Evolutionary conservation across 2,113 vertebrate species (phyloP).

Genomic region (Rhizomys pruinosus): DNA sequence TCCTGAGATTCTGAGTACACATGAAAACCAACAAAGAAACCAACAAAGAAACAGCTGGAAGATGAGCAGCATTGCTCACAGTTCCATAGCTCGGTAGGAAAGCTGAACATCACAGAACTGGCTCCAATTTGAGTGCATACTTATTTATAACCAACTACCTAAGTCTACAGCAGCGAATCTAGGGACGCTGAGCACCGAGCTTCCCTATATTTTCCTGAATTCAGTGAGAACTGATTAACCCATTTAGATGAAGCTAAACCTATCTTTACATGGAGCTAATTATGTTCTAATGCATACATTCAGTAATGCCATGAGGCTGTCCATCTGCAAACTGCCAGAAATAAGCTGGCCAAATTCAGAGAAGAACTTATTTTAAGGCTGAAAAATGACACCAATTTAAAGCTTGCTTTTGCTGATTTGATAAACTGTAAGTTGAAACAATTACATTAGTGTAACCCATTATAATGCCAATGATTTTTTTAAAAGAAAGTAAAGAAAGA

Average conservation of each 20-base stretch:
- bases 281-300: slow-evolving; percentile 84
- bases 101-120: not conserved
- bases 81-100: slow-evolving; percentile 41
- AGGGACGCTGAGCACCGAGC: slow-evolving; percentile 36
- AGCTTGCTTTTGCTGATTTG: slow-evolving; percentile 79
- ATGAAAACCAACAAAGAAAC: slow-evolving; percentile 15
- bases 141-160: slow-evolving; percentile 50
- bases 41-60: slow-evolving; percentile 2
- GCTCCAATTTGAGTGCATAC: not conserved
- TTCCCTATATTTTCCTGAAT: slow-evolving; percentile 69
- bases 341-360: slow-evolving; percentile 82
- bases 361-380: slow-evolving; percentile 80
- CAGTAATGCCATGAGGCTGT: slow-evolving; percentile 83
- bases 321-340: slow-evolving; percentile 83
- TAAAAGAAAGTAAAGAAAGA: slow-evolving; percentile 46
- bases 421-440: slow-evolving; percentile 80
- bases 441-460: slow-evolving; percentile 76
- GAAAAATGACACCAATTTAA: slow-evolving; percentile 82
- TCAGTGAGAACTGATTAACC: slow-evolving; percentile 81
- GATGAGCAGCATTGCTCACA: not conserved
- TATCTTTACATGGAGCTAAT: slow-evolving; percentile 81
- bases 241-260: slow-evolving; percentile 81
- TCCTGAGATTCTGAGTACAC: slow-evolving; percentile 22
- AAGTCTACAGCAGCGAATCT: slow-evolving; percentile 40
- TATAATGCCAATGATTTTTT: slow-evolving; percentile 53